Conservation (phyloP, 2,797 vertebrate species). For the Ara ararauna region DNA sequence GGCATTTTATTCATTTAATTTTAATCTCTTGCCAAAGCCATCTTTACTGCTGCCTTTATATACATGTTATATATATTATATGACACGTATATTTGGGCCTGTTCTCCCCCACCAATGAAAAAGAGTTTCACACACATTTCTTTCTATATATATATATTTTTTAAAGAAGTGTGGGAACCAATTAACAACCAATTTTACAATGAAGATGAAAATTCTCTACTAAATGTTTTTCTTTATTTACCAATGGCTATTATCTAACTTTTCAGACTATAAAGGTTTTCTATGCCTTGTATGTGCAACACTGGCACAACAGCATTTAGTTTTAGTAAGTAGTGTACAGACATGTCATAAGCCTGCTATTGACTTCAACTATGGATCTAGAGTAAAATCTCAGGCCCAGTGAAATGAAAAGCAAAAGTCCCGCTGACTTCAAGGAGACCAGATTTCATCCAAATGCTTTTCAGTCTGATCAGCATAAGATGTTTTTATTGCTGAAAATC, state of each 20-base stretch:
- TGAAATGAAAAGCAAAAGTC: background rate
- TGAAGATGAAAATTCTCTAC: background rate
- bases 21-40: constrained; percentile 15
- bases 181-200: background rate
- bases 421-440: background rate
- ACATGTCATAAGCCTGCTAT: background rate
- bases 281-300: background rate
- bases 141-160: background rate
- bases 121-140: background rate
- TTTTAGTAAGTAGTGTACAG: background rate
- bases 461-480: background rate
- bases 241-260: background rate
- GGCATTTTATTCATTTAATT: constrained; percentile 35
- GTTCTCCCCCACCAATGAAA: background rate
- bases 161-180: background rate
- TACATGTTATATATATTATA: background rate
- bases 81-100: rapidly evolving
- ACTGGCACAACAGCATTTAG: background rate
- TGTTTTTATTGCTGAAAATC: background rate
- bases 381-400: background rate
- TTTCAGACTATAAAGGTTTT: background rate
- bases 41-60: background rate
- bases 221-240: background rate
- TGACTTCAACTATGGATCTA: background rate
- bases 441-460: background rate